Evolutionary conservation across 2,888 invertebrate species (phyloP).

Genomic region (Apamea sordens): DNA sequence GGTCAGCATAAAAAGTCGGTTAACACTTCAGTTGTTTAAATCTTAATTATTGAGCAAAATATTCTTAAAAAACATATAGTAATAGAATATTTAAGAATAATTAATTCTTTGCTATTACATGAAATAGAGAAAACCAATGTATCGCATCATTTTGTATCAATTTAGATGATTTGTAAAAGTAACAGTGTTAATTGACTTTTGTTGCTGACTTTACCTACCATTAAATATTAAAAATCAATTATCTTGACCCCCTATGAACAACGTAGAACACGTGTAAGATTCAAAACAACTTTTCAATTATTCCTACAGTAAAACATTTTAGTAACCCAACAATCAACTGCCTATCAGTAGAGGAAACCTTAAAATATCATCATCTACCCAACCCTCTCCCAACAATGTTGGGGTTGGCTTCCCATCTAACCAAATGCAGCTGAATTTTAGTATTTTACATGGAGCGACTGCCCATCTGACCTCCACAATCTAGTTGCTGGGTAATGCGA

Average conservation of each 20-base stretch:
- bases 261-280: background rate
- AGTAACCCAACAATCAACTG: background rate
- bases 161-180: no score
- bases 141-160: no score
- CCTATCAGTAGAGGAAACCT: background rate
- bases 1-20: no score
- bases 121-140: no score
- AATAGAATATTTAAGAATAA: no score
- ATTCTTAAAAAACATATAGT: no score
- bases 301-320: background rate
- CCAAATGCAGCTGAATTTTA: background rate
- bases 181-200: no score
- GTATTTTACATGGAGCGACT: background rate
- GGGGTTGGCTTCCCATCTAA: background rate
- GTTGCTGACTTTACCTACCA: no score
- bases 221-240: background rate
- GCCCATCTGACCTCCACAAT: background rate
- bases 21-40: no score
- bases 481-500: background rate
- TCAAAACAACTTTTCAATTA: background rate
- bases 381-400: background rate
- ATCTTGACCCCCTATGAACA: background rate
- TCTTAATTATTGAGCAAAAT: no score
- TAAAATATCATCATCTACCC: background rate
- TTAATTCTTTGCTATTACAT: no score